These are phyloP conservation scores for Larimichthys polyactis DNA, from an alignment of 2,113 vertebrate genomes.

Conservation along the genomic window DNA sequence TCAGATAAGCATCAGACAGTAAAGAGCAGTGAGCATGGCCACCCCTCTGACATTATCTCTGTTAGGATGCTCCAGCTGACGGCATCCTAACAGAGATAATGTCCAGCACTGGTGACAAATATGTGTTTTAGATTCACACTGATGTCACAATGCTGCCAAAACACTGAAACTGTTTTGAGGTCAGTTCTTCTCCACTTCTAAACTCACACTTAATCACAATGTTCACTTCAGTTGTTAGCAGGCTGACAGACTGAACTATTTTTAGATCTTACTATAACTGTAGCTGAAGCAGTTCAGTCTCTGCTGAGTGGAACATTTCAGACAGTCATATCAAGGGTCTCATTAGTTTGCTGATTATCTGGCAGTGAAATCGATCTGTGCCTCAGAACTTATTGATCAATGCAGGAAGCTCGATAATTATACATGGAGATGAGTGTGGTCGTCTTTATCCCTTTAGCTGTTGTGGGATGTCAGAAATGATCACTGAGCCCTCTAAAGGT, in stretches of 20 bases:
- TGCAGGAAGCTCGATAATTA: neutral
- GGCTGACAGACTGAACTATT: neutral
- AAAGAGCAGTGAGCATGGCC: slow-evolving; percentile 21
- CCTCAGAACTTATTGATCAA: neutral
- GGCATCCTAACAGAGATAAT: slow-evolving; percentile 2
- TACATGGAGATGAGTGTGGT: neutral
- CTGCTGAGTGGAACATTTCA: no score
- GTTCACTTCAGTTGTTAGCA: no score
- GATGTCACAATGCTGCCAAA: no score
- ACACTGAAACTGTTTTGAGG: no score
- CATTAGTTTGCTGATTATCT: neutral
- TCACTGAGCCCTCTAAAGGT: no score
- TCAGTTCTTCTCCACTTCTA: neutral
- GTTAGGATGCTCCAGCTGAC: slow-evolving; percentile 2
- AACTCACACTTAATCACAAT: no score
- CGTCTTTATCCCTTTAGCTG: neutral
- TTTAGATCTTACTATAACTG: neutral
- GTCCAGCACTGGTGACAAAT: neutral
- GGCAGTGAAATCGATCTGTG: neutral
- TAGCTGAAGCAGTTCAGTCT: neutral
- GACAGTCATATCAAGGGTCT: neutral
- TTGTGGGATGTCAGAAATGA: no score
- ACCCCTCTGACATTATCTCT: slow-evolving; percentile 11
- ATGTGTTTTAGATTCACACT: neutral
- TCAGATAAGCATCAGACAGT: slow-evolving; percentile 34